A percentile compares a stretch with the other conserved stretches of the same genome.
Conservation (phyloP, 2,113 vertebrate genomes). For the Neodon shergylaensis region DNA sequence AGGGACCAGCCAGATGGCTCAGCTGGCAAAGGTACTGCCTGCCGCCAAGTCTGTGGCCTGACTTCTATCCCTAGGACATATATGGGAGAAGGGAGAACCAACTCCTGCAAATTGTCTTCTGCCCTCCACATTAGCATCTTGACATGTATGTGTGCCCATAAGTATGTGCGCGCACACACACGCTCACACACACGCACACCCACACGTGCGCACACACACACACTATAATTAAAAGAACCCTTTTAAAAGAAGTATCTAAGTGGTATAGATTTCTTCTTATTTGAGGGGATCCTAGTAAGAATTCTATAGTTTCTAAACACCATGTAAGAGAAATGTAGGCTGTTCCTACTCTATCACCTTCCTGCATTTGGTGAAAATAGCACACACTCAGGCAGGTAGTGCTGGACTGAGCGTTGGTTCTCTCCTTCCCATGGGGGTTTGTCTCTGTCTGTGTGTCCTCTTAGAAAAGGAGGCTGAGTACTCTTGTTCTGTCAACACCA, state of each 20-base stretch:
- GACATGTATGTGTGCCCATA: neutral
- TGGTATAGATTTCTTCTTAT: conserved; percentile 10
- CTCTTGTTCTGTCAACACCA: neutral
- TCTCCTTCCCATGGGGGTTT: neutral
- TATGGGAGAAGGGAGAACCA: neutral
- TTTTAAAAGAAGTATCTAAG: neutral
- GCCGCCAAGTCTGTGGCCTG: neutral
- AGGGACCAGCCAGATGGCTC: neutral
- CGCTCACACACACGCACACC: neutral
- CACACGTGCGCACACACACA: neutral
- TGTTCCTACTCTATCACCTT: neutral
- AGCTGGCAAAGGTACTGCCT: neutral
- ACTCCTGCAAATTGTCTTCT: neutral
- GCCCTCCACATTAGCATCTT: neutral
- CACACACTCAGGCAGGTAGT: neutral
- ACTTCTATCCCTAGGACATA: neutral
- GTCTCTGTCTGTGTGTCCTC: neutral
- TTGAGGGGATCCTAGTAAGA: conserved; percentile 14
- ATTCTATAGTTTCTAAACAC: conserved; percentile 22
- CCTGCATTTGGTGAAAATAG: conserved; percentile 47
- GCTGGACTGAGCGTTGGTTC: neutral
- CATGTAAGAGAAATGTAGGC: neutral
- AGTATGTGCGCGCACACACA: rapidly evolving
- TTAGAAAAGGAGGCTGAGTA: neutral
- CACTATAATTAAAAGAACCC: neutral